A percentile compares a stretch with the other conserved stretches of the same genome.
Evolutionary conservation across 2,797 vertebrate species (phyloP).

Genomic region (Allobates femoralis): DNA sequence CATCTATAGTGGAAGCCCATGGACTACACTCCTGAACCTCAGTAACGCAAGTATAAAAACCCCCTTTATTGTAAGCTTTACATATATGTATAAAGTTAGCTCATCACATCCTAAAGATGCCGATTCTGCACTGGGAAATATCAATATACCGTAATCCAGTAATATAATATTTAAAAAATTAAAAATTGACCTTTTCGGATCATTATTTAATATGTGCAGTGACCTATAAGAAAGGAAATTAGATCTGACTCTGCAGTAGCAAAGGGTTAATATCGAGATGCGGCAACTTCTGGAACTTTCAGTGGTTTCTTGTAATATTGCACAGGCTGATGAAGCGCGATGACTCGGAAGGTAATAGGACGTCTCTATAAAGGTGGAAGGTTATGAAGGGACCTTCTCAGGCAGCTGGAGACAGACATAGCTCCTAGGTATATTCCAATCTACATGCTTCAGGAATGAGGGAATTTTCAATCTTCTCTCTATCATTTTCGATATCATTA

Average conservation of each 20-base stretch:
- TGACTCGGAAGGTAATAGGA: slow-evolving; percentile 29
- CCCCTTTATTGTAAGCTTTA: not conserved
- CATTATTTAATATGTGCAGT: not conserved
- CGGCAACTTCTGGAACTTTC: not conserved
- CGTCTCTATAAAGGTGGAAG: slow-evolving; percentile 41
- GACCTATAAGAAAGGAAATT: not conserved
- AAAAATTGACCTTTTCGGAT: not conserved
- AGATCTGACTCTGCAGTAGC: not conserved
- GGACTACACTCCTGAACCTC: too few relatives aligned
- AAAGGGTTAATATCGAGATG: not conserved
- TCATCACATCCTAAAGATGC: not conserved
- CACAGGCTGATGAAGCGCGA: not conserved
- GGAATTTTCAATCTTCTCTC: slow-evolving; percentile 98
- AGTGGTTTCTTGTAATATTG: not conserved
- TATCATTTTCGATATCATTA: slow-evolving; percentile 99
- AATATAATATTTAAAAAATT: not conserved
- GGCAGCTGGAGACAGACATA: slow-evolving; percentile 70
- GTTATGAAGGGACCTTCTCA: slow-evolving; percentile 32
- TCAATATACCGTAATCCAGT: not conserved
- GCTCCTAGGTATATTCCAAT: slow-evolving; percentile 88
- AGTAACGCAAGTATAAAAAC: too few relatives aligned
- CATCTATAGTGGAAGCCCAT: too few relatives aligned
- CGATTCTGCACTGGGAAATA: not conserved
- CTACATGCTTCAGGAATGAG: slow-evolving; percentile 92
- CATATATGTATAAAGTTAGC: not conserved